phyloP scores from a whole-genome alignment of 2,113 vertebrate genomes.

The Sterna hirundo region DNA sequence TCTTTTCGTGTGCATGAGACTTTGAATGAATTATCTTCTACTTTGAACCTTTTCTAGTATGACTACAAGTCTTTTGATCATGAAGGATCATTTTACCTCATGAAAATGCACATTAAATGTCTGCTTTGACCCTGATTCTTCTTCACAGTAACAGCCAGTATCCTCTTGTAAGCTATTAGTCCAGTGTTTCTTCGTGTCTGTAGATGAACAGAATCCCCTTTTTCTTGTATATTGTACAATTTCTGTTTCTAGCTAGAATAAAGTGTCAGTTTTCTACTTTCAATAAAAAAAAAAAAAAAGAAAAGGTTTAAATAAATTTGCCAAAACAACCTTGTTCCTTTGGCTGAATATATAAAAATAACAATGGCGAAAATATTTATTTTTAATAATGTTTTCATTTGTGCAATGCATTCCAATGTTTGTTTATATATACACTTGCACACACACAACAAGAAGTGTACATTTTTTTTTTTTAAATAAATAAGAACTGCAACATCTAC shows the following conservation, averaged over 20 bases:
- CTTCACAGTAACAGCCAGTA: background rate
- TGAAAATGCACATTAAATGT: background rate
- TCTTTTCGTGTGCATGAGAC: background rate
- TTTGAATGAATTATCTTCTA: background rate
- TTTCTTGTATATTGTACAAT: background rate
- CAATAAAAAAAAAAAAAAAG: background rate
- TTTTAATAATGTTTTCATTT: background rate
- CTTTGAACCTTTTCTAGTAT: background rate
- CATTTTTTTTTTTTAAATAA: background rate
- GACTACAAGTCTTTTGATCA: background rate
- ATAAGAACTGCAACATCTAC: background rate
- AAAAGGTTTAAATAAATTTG: background rate
- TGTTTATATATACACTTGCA: background rate
- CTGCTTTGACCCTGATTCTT: background rate
- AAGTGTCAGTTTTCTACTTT: background rate
- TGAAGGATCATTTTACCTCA: background rate
- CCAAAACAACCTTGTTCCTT: background rate
- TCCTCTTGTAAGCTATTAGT: background rate
- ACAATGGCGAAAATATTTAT: background rate
- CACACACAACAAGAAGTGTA: background rate
- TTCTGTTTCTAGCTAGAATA: background rate
- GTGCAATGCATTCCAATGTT: background rate
- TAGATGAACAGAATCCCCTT: background rate
- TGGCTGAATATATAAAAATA: background rate
- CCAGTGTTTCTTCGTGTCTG: background rate